Base-by-base conservation (phyloP, 2,888 invertebrate species). In the Dorcus hopei region DNA sequence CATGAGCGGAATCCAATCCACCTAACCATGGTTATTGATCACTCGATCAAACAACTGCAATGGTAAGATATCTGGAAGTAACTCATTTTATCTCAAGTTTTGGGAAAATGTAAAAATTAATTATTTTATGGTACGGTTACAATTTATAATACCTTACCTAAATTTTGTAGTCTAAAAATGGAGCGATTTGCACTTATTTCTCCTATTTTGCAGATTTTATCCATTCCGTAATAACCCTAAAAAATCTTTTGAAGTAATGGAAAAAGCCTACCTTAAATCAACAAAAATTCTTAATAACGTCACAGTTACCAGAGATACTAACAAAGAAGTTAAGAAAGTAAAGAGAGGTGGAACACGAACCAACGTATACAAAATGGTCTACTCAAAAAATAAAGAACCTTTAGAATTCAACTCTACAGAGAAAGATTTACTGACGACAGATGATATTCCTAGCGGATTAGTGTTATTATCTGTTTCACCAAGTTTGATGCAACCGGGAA, bases 401-500 rank as follows among this genome's bases (percentile, higher is more conserved):
- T 7, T 59, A n/a, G n/a, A 38, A n/a, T 59, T 59, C 38, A 42
- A 52, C 9, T 14, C 14, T 38, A 49, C 9, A 23, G 43, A 59
- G 39, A 45, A 42, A 41, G 39, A 52, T 19, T 40, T 40, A 4
- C 4, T 59, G n/a, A 52, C 56, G 0, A 38, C 41, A n/a, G 52
- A 49, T 55, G 42, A 43, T 9, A 38, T 49, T n/a, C 39, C 49
- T 9, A 11, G 40, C 26, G 59, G 59, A 26, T 52, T 33, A 49
- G 39, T 48, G 40, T 26, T 59, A 33, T 11, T 59, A 38, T 49
- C 52, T 2, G 41, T 7, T 14, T 19, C 26, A 26, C 42, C 14
- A 2, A 39, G 40, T 11, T 39, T 59, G 9, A 62, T 65, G 4
- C 61, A 62, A n/a, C 19, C 61, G 3, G 73, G 72, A 4, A 61